Conservation (phyloP, 2,113 vertebrate species). For the Hippocampus mohnikei region DNA sequence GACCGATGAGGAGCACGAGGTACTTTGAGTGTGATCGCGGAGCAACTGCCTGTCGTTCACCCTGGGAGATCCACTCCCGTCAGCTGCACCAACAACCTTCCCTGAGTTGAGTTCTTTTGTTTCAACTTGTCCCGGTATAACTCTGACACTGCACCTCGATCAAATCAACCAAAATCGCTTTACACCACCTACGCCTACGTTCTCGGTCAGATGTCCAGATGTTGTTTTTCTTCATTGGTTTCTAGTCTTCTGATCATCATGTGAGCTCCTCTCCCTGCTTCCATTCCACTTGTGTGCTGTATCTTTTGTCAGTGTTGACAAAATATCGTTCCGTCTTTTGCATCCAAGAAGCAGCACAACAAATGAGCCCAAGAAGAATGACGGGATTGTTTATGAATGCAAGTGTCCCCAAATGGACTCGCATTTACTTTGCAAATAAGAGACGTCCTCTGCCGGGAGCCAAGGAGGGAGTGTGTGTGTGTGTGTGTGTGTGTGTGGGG, state of each 20-base stretch:
- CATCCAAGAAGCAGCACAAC: background rate
- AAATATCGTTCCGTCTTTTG: background rate
- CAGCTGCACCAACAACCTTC: no score
- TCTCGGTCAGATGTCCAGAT: no score
- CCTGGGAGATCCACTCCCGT: no score
- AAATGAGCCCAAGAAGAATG: slow-evolving; percentile 2
- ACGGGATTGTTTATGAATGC: slow-evolving; percentile 4
- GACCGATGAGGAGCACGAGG: no score
- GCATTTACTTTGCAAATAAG: slow-evolving; percentile 14
- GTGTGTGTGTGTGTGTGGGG: background rate
- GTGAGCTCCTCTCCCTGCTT: background rate
- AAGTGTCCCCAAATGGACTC: slow-evolving; percentile 5
- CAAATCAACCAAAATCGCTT: no score
- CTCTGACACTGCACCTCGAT: no score
- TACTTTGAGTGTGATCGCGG: no score
- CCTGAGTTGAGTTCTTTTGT: no score
- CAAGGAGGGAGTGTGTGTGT: background rate
- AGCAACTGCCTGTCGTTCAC: no score
- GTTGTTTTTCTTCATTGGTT: background rate
- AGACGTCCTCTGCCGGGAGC: slow-evolving; percentile 2
- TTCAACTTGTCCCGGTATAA: no score
- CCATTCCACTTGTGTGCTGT: background rate
- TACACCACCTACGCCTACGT: no score
- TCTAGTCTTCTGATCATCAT: background rate
- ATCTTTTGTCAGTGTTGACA: slow-evolving; percentile 2